Conservation (phyloP, 1,140 invertebrate genomes). For the Euwallacea similis region DNA sequence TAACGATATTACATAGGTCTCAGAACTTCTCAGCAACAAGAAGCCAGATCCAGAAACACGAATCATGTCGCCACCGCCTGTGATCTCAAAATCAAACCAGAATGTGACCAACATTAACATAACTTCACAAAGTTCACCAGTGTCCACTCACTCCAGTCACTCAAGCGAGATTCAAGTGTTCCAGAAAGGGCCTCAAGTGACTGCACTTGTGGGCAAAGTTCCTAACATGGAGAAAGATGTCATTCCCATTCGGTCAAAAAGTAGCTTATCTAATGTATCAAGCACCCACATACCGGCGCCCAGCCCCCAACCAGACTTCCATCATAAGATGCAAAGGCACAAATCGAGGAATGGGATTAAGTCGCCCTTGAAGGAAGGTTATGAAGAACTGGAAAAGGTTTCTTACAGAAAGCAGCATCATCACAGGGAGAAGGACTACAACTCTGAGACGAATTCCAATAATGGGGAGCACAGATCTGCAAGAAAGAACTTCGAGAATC, state of each 20-base stretch:
- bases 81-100: conserved; percentile 56
- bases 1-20: conserved; percentile 43
- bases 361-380: conserved; percentile 48
- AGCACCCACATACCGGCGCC: conserved; percentile 52
- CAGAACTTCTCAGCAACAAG: conserved; percentile 44
- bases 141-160: conserved; percentile 46
- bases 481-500: conserved; percentile 40
- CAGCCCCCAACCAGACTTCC: conserved; percentile 45
- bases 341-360: conserved; percentile 55
- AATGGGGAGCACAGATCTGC: conserved; percentile 49
- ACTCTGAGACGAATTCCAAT: conserved; percentile 60
- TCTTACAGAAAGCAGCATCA: conserved; percentile 52
- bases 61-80: conserved; percentile 40
- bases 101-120: conserved; percentile 65
- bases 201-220: conserved; percentile 59
- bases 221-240: conserved; percentile 59
- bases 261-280: conserved; percentile 60
- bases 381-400: conserved; percentile 50
- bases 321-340: conserved; percentile 51
- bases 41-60: conserved; percentile 41
- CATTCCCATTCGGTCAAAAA: conserved; percentile 57
- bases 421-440: conserved; percentile 56
- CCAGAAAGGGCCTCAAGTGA: conserved; percentile 63
- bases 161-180: conserved; percentile 63
- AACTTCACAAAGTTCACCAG: conserved; percentile 47